phyloP scores from a whole-genome alignment of 2,113 vertebrate species.

The Crotalus viridis region DNA sequence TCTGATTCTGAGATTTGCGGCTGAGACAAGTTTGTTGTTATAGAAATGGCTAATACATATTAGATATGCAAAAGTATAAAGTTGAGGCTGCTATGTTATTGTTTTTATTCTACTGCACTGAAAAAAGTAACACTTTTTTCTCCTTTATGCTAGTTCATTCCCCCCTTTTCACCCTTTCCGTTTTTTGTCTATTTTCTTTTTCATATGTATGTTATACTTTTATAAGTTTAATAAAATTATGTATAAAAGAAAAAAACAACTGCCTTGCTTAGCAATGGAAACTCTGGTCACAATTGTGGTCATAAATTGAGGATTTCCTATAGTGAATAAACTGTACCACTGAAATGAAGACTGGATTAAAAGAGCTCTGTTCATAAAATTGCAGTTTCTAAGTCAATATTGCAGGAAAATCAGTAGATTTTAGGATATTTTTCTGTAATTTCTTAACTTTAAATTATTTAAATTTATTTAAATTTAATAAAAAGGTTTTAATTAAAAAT shows the following conservation, averaged over 20 bases:
- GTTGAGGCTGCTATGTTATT: too few species aligned
- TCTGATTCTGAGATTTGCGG: too few species aligned
- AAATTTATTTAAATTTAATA: background rate
- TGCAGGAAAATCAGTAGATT: background rate
- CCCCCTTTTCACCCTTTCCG: background rate
- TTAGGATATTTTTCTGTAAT: background rate
- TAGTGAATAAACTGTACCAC: background rate
- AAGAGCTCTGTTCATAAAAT: background rate
- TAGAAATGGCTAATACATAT: too few species aligned
- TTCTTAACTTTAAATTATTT: background rate
- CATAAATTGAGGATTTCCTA: background rate
- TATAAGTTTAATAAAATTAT: background rate
- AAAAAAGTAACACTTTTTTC: background rate
- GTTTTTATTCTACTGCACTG: too few species aligned
- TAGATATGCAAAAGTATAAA: too few species aligned
- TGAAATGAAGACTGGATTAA: background rate
- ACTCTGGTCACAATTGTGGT: background rate
- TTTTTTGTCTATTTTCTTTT: background rate
- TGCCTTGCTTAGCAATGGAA: background rate
- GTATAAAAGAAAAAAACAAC: background rate
- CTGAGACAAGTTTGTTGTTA: too few species aligned
- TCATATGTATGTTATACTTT: background rate
- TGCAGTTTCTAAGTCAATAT: background rate
- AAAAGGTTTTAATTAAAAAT: background rate
- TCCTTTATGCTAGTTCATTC: background rate